phyloP scores from a whole-genome alignment of 1,140 invertebrate genomes.

The Drosophila melanica region DNA sequence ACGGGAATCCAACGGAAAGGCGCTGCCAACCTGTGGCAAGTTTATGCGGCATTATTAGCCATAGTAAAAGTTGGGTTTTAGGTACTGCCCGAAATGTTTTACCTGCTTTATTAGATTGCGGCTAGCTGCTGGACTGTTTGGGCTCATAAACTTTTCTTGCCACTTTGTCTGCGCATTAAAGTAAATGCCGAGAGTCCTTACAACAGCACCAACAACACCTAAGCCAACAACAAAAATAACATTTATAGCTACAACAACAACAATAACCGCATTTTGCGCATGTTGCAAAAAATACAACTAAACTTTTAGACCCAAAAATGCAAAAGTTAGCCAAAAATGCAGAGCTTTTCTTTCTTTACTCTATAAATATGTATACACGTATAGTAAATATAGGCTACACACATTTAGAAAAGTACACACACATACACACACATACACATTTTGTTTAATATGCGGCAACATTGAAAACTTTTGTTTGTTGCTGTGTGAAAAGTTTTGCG shows the following conservation, averaged over 20 bases:
- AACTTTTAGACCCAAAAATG: conserved; percentile 59
- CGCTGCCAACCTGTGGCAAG: conserved; percentile 68
- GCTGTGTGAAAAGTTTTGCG: conserved; percentile 57
- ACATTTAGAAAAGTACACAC: background rate
- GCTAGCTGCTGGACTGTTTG: conserved; percentile 33
- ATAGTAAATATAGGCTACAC: conserved; percentile 16
- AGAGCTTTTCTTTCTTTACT: conserved; percentile 49
- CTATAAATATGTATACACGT: conserved; percentile 43
- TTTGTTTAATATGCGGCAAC: conserved; percentile 77
- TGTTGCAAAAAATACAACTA: conserved; percentile 62
- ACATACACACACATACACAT: conserved; percentile 20
- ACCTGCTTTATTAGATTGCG: conserved; percentile 76
- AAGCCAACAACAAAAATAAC: conserved; percentile 30
- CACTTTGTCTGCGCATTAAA: conserved; percentile 71
- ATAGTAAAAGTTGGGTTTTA: conserved; percentile 77
- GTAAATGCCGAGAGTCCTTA: conserved; percentile 59
- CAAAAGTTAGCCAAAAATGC: conserved; percentile 57
- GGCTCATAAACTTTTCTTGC: conserved; percentile 73
- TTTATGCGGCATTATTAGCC: conserved; percentile 77
- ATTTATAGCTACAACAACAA: conserved; percentile 33
- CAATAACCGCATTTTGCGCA: conserved; percentile 30
- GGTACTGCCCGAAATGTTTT: conserved; percentile 53
- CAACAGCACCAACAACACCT: conserved; percentile 31
- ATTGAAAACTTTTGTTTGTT: conserved; percentile 69
- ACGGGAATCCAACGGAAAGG: conserved; percentile 1